A percentile compares a stretch with the other conserved stretches of the same genome.
These are phyloP conservation scores for Zygothrica quintamaculata DNA, from an alignment of 2,888 invertebrate genomes.

Conservation along the genomic window DNA sequence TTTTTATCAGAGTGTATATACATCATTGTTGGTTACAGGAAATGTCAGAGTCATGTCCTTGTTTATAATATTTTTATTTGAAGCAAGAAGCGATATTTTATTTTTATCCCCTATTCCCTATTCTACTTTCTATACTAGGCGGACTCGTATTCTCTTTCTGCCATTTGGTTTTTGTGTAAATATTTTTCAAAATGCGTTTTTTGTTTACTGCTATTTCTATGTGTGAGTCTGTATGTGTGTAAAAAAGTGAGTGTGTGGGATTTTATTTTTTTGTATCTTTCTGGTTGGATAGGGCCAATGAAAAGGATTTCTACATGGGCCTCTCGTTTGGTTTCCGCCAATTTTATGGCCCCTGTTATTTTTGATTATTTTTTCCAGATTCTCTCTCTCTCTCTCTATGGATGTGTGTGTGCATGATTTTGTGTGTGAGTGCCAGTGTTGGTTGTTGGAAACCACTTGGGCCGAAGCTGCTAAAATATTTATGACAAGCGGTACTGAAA, in stretches of 20 bases:
- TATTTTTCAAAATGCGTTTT: constrained; percentile 74
- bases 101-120: constrained; percentile 4
- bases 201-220: constrained; percentile 56
- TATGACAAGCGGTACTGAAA: constrained; percentile 67
- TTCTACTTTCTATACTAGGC: constrained; percentile 5
- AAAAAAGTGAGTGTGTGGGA: constrained; percentile 4
- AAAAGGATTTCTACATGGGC: constrained; percentile 68
- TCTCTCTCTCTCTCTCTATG: not conserved
- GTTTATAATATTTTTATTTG: constrained; percentile 18
- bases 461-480: constrained; percentile 68
- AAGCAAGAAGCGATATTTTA: constrained; percentile 16
- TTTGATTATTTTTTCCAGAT: constrained; percentile 57
- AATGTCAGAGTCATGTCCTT: constrained; percentile 14
- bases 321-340: constrained; percentile 62
- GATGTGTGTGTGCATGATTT: constrained; percentile 1
- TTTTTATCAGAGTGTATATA: not conserved
- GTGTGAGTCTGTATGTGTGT: constrained; percentile 4
- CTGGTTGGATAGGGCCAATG: constrained; percentile 60
- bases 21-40: constrained; percentile 18
- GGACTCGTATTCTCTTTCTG: not conserved
- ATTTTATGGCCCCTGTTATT: constrained; percentile 67
- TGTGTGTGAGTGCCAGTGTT: constrained; percentile 17
- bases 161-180: constrained; percentile 57
- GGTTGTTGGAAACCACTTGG: constrained; percentile 30
- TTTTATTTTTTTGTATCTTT: constrained; percentile 33